Evolutionary conservation across 2,797 vertebrate genomes (phyloP).

Genomic region (Enteromius afrohamiltoni): DNA sequence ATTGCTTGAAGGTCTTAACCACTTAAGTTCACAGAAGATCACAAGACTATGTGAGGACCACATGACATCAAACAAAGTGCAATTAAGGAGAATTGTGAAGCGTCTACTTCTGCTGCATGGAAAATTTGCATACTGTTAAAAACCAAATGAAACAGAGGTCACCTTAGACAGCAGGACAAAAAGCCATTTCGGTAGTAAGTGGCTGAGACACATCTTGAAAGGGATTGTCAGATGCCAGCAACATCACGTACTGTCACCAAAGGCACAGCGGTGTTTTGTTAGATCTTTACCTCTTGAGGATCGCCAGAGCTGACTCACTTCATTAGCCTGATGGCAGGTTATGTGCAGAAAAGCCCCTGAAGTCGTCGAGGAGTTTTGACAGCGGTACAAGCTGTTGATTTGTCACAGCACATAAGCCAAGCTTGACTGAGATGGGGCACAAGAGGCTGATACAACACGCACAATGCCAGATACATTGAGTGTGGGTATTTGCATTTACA

Average conservation of each 20-base stretch:
- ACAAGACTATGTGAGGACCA: background rate
- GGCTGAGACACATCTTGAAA: background rate
- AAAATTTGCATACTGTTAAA: slow-evolving; percentile 32
- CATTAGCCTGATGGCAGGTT: slow-evolving; percentile 46
- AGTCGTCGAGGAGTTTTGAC: slow-evolving; percentile 25
- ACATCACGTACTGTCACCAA: slow-evolving; percentile 36
- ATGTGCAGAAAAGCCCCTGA: slow-evolving; percentile 31
- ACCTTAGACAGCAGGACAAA: slow-evolving; percentile 2
- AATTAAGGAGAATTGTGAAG: background rate
- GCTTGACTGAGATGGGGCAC: slow-evolving; percentile 29
- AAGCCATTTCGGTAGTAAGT: background rate
- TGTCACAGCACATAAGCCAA: slow-evolving; percentile 38
- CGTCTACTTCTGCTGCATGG: background rate
- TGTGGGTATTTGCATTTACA: background rate
- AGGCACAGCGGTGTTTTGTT: slow-evolving; percentile 24
- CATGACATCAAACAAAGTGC: background rate
- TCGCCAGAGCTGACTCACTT: slow-evolving; percentile 29
- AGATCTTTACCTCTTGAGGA: slow-evolving; percentile 38
- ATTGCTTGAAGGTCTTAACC: background rate
- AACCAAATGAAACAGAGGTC: slow-evolving; percentile 20
- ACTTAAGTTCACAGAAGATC: background rate
- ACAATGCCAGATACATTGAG: slow-evolving; percentile 1
- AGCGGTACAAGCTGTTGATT: slow-evolving; percentile 30
- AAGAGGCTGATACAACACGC: slow-evolving; percentile 8
- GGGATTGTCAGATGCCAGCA: slow-evolving; percentile 2